These are phyloP conservation scores for Nemotelus pantherinus DNA, from an alignment of 2,888 invertebrate species.

Conservation along the genomic window DNA sequence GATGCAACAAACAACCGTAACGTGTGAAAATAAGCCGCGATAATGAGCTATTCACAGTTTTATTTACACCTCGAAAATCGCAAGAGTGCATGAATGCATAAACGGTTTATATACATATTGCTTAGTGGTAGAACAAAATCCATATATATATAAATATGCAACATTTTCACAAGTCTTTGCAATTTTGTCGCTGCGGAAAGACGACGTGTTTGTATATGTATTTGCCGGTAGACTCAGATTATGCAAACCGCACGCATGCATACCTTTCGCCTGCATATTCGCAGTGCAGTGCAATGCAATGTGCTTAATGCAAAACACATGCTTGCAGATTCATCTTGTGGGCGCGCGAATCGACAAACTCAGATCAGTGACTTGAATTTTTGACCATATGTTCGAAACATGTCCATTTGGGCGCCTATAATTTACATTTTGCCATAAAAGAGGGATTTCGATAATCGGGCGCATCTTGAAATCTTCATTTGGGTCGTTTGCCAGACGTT, in stretches of 20 bases:
- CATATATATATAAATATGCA: too few species aligned
- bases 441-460: neutral
- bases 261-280: neutral
- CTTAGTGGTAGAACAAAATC: too few species aligned
- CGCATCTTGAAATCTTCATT: neutral
- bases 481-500: constrained; percentile 1
- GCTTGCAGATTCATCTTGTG: constrained; percentile 18
- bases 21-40: constrained; percentile 12
- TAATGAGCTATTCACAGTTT: constrained; percentile 34
- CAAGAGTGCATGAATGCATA: too few species aligned
- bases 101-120: too few species aligned
- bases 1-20: neutral
- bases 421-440: constrained; percentile 13
- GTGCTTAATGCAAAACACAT: constrained; percentile 22
- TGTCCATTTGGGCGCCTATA: constrained; percentile 16
- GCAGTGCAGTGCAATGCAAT: neutral
- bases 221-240: neutral
- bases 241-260: neutral
- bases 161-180: neutral
- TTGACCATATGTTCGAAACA: constrained; percentile 28
- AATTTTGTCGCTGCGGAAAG: neutral
- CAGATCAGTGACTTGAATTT: constrained; percentile 34
- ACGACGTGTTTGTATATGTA: neutral
- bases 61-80: neutral
- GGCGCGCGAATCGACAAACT: constrained; percentile 12